Base-by-base conservation (phyloP, 2,113 vertebrate species). In the Tragelaphus buxtoni region DNA sequence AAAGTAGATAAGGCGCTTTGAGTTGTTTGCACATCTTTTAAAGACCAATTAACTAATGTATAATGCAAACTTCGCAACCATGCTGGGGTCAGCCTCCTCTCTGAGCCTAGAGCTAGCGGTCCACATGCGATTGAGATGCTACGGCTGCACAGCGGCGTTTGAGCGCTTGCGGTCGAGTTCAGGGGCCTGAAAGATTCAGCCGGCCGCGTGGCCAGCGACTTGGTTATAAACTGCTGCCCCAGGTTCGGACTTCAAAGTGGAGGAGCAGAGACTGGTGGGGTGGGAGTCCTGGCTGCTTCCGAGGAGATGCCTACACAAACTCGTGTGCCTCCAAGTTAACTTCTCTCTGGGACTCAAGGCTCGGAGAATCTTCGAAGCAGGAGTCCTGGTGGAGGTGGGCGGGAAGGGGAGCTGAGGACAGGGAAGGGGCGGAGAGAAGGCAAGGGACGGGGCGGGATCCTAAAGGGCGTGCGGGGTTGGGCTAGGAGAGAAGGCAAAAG, bases 1-100 rank as follows among this genome's bases (percentile, higher is more conserved):
- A 88, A 98, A 98, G 96, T 97, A 96, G 98, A 97, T 96, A 91
- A 97, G 97, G 98, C 98, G 98, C 97, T 98, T 97, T 97, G 98
- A 98, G 98, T 97, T 98, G 96, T 98, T 98, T 98, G 98, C 96
- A 98, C 98, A 98, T 98, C 98, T 98, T 99, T 98, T 97, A 96
- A 98, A 98, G 97, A 96, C 97, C 98, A 98, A 98, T 98, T 98
- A 98, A 97, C 97, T 98, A 97, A 98, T 98, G 98, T 98, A 97
- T 97, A 98, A 98, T 96, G 98, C 98, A 98, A 98, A 98, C 98
- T 98, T 98, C 74, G 92, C 93, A 63, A 96, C 82, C 81, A 80
- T 90, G 97, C 86, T 93, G 94, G 98, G 98, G 97, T 98, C 98
- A 97, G 95, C 93, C 97, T 97, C 96, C 92, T 97, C 96, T 97